Evolutionary conservation across 2,113 vertebrate species (phyloP).

Genomic region (Pogonocichla stellata): DNA sequence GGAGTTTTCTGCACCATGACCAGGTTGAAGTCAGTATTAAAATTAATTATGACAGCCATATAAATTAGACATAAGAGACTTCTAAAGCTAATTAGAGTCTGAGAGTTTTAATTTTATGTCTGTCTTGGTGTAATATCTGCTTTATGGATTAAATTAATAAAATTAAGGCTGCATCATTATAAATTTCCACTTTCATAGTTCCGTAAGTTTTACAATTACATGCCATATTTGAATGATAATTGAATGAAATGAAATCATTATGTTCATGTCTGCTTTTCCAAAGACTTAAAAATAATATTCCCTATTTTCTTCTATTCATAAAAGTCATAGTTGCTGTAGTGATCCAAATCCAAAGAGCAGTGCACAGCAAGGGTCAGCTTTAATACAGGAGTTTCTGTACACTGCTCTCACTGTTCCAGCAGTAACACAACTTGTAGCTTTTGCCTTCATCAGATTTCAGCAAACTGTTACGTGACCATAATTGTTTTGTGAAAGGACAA

Average conservation of each 20-base stretch:
- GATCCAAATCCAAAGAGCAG: neutral
- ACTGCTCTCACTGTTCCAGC: neutral
- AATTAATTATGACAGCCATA: slow-evolving; percentile 84
- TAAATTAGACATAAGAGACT: slow-evolving; percentile 81
- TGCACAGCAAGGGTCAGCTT: neutral
- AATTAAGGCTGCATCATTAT: slow-evolving; percentile 80
- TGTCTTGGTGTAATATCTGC: slow-evolving; percentile 77
- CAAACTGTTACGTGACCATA: neutral
- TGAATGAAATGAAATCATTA: slow-evolving; percentile 71
- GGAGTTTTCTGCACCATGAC: slow-evolving; percentile 60
- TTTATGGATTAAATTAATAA: slow-evolving; percentile 84
- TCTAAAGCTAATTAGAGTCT: slow-evolving; percentile 81
- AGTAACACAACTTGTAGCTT: accelerated
- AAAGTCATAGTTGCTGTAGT: neutral
- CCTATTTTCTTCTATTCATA: neutral
- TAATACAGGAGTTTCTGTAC: neutral
- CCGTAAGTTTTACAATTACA: slow-evolving; percentile 78
- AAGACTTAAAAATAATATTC: slow-evolving; percentile 15
- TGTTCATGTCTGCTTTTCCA: slow-evolving; percentile 27
- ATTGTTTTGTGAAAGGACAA: neutral
- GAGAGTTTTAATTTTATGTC: slow-evolving; percentile 80
- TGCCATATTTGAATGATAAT: slow-evolving; percentile 81
- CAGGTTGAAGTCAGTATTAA: slow-evolving; percentile 76
- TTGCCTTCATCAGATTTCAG: neutral
- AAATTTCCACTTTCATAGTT: slow-evolving; percentile 82